phyloP scores from a whole-genome alignment of 1,140 invertebrate genomes.

The Caerostris extrusa region DNA sequence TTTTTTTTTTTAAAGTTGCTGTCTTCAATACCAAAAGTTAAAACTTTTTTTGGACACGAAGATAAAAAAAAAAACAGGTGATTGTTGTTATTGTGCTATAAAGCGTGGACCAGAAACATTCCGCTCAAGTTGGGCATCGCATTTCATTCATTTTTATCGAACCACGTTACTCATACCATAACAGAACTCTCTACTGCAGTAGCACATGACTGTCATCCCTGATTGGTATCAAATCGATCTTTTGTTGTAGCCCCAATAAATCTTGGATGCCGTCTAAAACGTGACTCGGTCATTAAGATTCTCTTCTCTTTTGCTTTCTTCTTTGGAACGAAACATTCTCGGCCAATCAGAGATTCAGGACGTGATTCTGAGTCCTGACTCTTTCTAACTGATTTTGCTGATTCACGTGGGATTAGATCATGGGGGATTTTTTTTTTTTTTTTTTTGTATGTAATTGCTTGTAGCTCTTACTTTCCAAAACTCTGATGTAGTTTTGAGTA shows the following conservation, averaged over 20 bases:
- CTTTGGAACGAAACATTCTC: background rate
- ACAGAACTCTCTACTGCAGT: background rate
- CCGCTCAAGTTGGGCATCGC: too few species aligned
- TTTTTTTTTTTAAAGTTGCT: too few species aligned
- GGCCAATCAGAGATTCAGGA: slow-evolving; percentile 46
- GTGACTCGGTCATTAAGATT: slow-evolving; percentile 71
- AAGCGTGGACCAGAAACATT: too few species aligned
- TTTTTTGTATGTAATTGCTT: slow-evolving; percentile 48
- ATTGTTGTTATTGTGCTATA: too few species aligned
- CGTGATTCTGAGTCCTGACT: slow-evolving; percentile 21
- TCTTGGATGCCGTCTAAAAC: slow-evolving; percentile 50
- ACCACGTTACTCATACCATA: background rate
- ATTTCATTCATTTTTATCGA: background rate
- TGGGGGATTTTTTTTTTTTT: background rate
- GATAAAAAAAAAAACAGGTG: too few species aligned
- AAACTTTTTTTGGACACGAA: too few species aligned
- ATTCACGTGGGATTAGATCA: background rate
- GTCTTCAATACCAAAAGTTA: too few species aligned
- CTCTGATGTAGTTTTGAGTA: background rate
- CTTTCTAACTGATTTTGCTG: slow-evolving; percentile 41
- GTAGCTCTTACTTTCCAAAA: background rate
- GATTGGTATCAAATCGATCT: slow-evolving; percentile 69
- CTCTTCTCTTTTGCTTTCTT: background rate
- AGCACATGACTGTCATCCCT: background rate
- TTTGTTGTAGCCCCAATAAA: slow-evolving; percentile 53